Conservation (phyloP, 2,888 invertebrate genomes). For the Ichneumoninae sp. region DNA sequence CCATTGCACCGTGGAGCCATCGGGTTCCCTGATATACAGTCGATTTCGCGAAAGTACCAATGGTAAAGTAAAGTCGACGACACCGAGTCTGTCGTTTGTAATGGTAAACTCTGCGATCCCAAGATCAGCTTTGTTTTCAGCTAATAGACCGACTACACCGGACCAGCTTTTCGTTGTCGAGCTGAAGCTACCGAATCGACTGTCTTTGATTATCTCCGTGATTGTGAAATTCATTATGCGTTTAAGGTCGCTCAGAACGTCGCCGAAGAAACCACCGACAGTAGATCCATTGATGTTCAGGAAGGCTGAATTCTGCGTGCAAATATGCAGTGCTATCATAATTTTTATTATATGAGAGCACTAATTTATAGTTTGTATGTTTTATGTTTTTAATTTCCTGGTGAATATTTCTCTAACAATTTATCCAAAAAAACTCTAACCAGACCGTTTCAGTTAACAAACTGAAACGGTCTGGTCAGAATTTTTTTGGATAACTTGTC, state of each 20-base stretch:
- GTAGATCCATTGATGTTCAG: conserved; percentile 55
- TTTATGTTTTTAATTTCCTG: no score
- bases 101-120: conserved; percentile 76
- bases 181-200: conserved; percentile 72
- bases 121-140: conserved; percentile 70
- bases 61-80: conserved; percentile 77
- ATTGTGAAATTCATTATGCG: conserved; percentile 74
- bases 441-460: no score
- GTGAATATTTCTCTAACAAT: no score
- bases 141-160: conserved; percentile 74
- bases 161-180: conserved; percentile 70
- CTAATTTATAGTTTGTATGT: no score
- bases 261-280: conserved; percentile 71
- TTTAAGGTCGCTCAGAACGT: conserved; percentile 72
- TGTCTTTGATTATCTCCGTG: conserved; percentile 27
- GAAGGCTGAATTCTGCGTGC: conserved; percentile 59
- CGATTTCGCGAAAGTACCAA: conserved; percentile 69
- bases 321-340: no score
- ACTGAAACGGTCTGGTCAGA: no score
- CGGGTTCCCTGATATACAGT: conserved; percentile 73
- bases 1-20: conserved; percentile 72
- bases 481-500: no score
- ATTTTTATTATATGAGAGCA: no score
- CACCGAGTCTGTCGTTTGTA: conserved; percentile 69
- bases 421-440: no score